Evolutionary conservation across 2,888 invertebrate genomes (phyloP), one percentile per base, ranked within the genome.

Genomic region (Dryocosmus kuriphilus): DNA sequence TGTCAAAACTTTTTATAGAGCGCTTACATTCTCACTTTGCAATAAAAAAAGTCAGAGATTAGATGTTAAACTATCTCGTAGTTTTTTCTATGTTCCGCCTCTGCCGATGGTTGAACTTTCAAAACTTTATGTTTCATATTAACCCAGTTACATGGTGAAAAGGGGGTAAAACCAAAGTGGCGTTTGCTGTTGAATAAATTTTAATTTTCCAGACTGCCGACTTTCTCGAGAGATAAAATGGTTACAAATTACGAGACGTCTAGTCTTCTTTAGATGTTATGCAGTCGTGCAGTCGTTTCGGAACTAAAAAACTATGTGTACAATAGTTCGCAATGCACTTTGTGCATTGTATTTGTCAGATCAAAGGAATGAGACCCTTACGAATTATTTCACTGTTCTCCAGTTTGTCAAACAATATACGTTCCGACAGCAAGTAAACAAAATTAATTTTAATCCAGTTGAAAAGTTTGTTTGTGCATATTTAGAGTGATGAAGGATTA

Each of bases 141-240:
- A 57, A 74, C 57, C 74, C 74, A 74, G 55, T 74, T 74, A 30
- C 57, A 74, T 74, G 55, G 57, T 1, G 8, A 35, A 27, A 32
- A 22, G 55, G 41, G 9, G 46, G 32, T 32, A 77, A 67, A 67
- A 67, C 16, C 22, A 41, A 60, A 77, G 41, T 67, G 67, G 61
- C 67, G 76, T 77, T 60, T 16, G 24, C 57, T 57, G 24, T 24
- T 57, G 24, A 24, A 57, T 57, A 24, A 24, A 57, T 57, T 57
- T 57, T 24, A 24, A 57, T 57, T 57, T 24, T 57, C 57, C 24
- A 22, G 4, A 27, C 11, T 24, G 57, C 57, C 24, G 24, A 57
- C 57, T 57, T 57, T 24, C 24, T 57, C 14, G 24, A 5, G 4
- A 24, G 24, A 57, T 57, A 57, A 57, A 22, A n/a, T 57, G 24